A percentile compares a stretch with the other conserved stretches of the same genome.
These are phyloP conservation scores for Drosophila sordidula DNA, from an alignment of 2,888 invertebrate species.

Conservation along the genomic window DNA sequence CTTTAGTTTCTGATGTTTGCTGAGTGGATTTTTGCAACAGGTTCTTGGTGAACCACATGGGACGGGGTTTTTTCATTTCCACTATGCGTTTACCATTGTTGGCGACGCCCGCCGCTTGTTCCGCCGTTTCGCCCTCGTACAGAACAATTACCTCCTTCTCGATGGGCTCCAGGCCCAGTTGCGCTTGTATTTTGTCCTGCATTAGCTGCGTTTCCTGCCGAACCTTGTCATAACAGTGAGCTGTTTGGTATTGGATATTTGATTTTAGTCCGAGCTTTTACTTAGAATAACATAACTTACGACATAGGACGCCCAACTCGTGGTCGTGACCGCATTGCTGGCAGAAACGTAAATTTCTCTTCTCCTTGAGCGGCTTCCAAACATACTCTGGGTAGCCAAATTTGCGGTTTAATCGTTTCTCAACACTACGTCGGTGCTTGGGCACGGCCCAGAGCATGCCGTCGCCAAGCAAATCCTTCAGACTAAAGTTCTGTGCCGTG, in stretches of 20 bases:
- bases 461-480: constrained; percentile 89
- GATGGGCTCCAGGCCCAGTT: constrained; percentile 90
- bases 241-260: constrained; percentile 85
- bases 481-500: constrained; percentile 82
- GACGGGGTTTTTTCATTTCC: constrained; percentile 93
- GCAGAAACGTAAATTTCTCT: constrained; percentile 91
- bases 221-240: constrained; percentile 93
- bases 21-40: constrained; percentile 92
- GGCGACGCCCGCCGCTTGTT: constrained; percentile 87
- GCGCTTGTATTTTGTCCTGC: constrained; percentile 90
- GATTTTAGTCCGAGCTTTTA: neutral
- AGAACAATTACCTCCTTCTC: constrained; percentile 94
- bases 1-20: constrained; percentile 87
- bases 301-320: constrained; percentile 92
- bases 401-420: constrained; percentile 90
- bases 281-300: constrained; percentile 86
- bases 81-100: constrained; percentile 91
- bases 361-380: constrained; percentile 90
- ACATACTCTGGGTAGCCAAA: constrained; percentile 89
- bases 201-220: constrained; percentile 92
- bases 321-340: constrained; percentile 93
- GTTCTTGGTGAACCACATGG: constrained; percentile 95
- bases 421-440: constrained; percentile 88
- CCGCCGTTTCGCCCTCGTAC: constrained; percentile 92
- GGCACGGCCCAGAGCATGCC: constrained; percentile 88